Conservation (phyloP, 2,113 vertebrate genomes). For the Polyodon spathula region DNA sequence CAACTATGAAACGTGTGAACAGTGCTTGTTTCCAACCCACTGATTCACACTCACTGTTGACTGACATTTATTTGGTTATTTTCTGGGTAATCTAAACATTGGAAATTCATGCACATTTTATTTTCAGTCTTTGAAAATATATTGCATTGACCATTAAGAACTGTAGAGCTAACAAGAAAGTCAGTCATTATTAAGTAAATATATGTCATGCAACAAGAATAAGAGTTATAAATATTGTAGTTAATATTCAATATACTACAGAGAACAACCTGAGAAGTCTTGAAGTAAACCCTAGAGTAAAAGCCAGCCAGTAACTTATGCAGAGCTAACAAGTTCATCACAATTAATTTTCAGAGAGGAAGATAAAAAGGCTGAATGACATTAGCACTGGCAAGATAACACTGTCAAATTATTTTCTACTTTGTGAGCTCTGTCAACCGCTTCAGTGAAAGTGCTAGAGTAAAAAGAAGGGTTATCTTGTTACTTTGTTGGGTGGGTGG, state of each 20-base stretch:
- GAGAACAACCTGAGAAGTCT: not conserved
- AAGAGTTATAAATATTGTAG: not conserved
- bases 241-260: constrained; percentile 1
- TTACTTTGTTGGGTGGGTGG: not conserved
- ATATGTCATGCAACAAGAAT: not conserved
- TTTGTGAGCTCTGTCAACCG: not conserved
- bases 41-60: too few species aligned
- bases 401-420: not conserved
- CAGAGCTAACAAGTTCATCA: not conserved
- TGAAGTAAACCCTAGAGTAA: constrained; percentile 1
- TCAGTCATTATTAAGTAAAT: not conserved
- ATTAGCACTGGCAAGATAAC: constrained; percentile 1
- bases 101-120: too few species aligned
- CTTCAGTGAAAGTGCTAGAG: not conserved
- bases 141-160: too few species aligned
- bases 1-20: too few species aligned
- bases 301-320: not conserved
- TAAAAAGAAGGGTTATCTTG: not conserved
- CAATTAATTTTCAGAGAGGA: not conserved
- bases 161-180: too few species aligned
- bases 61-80: too few species aligned
- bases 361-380: not conserved
- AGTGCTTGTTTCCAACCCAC: too few species aligned
- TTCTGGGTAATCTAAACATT: too few species aligned
- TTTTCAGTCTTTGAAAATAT: too few species aligned